Evolutionary conservation across 53 echinoderm and acorn worm species (phyloP).

Genomic region (Paracentrotus lividus): DNA sequence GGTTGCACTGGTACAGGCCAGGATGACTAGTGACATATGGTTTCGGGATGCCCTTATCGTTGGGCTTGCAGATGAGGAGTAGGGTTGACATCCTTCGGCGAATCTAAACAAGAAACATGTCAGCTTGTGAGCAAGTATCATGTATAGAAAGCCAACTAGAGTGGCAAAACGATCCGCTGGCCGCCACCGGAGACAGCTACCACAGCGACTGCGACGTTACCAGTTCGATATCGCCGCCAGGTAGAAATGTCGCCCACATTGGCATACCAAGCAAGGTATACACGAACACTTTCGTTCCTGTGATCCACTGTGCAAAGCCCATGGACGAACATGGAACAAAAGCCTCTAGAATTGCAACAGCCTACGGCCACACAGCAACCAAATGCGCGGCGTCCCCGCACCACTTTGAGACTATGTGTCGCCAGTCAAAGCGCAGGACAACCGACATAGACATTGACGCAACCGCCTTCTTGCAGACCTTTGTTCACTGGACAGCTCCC

Average conservation of each 20-base stretch:
- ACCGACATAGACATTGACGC: too few relatives aligned
- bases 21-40: conserved; percentile 64
- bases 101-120: conserved; percentile 66
- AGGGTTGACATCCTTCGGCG: conserved; percentile 61
- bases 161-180: conserved; percentile 62
- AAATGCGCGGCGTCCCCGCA: too few relatives aligned
- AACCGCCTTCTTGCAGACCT: too few relatives aligned
- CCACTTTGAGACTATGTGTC: too few relatives aligned
- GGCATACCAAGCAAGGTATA: not conserved
- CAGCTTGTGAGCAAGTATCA: conserved; percentile 21
- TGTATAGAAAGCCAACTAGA: conserved; percentile 59
- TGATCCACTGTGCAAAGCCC: too few relatives aligned
- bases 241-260: not conserved
- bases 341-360: not conserved
- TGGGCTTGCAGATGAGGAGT: conserved; percentile 75
- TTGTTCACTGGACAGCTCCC: too few relatives aligned
- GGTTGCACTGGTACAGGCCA: too few relatives aligned
- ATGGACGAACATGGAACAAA: too few relatives aligned
- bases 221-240: conserved; percentile 64
- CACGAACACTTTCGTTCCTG: too few relatives aligned
- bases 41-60: conserved; percentile 67
- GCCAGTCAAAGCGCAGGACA: too few relatives aligned
- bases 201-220: conserved; percentile 24
- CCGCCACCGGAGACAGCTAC: conserved; percentile 5
- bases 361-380: not conserved